phyloP scores from a whole-genome alignment of 2,888 invertebrate genomes.

The Spilosoma lubricipeda region DNA sequence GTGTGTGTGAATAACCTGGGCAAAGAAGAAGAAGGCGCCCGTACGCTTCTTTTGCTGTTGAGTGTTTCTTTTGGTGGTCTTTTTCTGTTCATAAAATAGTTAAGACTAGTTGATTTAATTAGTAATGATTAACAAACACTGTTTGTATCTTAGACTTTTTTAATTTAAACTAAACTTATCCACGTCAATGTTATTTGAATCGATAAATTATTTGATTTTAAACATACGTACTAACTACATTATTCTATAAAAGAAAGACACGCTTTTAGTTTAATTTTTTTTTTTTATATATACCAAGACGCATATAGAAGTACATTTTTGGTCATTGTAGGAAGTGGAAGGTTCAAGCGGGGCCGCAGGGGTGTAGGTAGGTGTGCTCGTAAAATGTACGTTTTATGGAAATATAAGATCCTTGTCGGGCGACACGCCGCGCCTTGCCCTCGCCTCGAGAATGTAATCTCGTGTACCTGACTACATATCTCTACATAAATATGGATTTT shows the following conservation, averaged over 20 bases:
- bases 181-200: too few species aligned
- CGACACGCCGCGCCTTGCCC: slow-evolving; percentile 60
- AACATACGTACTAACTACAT: not conserved
- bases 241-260: not conserved
- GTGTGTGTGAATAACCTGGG: too few species aligned
- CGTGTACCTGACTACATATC: slow-evolving; percentile 59
- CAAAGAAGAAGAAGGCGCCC: not conserved
- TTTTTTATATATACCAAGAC: not conserved
- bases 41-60: too few species aligned
- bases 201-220: too few species aligned
- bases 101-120: not conserved
- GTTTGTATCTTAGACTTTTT: not conserved
- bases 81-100: not conserved
- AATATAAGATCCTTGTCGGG: slow-evolving; percentile 81
- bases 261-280: not conserved
- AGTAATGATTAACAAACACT: not conserved
- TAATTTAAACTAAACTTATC: too few species aligned
- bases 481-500: slow-evolving; percentile 49
- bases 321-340: slow-evolving; percentile 52
- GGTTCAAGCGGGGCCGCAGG: slow-evolving; percentile 44
- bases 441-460: slow-evolving; percentile 67
- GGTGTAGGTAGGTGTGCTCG: slow-evolving; percentile 69
- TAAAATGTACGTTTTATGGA: slow-evolving; percentile 80
- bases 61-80: not conserved
- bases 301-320: slow-evolving; percentile 46